phyloP scores from a whole-genome alignment of 2,113 vertebrate genomes.

The Solenodon paradoxus region DNA sequence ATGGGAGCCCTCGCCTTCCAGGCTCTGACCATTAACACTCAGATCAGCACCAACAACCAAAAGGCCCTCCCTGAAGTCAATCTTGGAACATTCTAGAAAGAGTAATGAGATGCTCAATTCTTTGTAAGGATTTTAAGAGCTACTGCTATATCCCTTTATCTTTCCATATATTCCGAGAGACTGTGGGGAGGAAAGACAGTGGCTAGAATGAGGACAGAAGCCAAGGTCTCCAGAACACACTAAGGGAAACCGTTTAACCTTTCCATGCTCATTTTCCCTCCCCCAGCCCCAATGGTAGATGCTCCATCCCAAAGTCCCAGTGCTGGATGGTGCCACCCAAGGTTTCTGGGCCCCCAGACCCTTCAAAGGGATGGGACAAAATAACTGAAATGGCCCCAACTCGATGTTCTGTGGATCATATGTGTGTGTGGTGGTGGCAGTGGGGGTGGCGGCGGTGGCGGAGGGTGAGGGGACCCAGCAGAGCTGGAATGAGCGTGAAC shows the following conservation, averaged over 20 bases:
- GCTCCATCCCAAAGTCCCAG: constrained; percentile 26
- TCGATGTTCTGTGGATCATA: constrained; percentile 16
- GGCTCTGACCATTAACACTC: background rate
- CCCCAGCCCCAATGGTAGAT: constrained; percentile 15
- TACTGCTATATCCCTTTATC: background rate
- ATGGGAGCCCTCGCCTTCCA: background rate
- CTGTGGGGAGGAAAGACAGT: background rate
- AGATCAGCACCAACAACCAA: background rate
- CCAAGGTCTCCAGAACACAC: background rate
- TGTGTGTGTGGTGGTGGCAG: constrained; percentile 31
- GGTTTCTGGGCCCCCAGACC: constrained; percentile 61
- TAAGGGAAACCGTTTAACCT: background rate
- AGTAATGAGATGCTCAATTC: background rate
- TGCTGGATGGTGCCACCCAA: constrained; percentile 7
- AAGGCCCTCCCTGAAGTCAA: background rate
- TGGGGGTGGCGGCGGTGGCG: background rate
- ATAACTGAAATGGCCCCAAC: constrained; percentile 57
- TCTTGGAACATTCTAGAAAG: background rate
- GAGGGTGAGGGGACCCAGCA: constrained; percentile 50
- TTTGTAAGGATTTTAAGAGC: background rate
- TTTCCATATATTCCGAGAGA: background rate
- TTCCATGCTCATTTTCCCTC: background rate
- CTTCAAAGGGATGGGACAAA: constrained; percentile 41
- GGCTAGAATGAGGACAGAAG: background rate
- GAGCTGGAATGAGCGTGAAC: constrained; percentile 65